Evolutionary conservation across 2,797 vertebrate genomes (phyloP).

Genomic region (Sebastes diploproa): DNA sequence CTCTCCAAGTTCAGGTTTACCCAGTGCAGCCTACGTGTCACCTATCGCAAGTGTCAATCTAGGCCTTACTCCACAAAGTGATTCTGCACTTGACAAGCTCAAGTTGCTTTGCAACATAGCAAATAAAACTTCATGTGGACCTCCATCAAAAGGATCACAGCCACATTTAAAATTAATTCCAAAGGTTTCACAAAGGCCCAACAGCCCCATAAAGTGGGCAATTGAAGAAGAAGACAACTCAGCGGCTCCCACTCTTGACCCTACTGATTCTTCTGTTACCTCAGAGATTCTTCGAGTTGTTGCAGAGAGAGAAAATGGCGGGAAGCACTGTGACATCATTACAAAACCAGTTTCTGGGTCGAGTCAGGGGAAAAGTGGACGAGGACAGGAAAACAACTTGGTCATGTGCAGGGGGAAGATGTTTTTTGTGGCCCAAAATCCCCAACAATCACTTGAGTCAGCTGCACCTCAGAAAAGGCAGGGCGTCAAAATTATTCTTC

Average conservation of each 20-base stretch:
- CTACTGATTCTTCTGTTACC: conserved; percentile 14
- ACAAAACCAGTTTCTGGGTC: not conserved
- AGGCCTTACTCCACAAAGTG: not conserved
- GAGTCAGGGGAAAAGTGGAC: conserved; percentile 6
- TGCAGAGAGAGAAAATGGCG: conserved; percentile 35
- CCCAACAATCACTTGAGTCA: not conserved
- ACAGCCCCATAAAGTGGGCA: conserved; percentile 76
- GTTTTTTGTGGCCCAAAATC: conserved; percentile 71
- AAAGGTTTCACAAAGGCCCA: conserved; percentile 49
- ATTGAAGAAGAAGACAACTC: conserved; percentile 61
- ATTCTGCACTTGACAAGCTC: not conserved
- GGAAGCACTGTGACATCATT: not conserved
- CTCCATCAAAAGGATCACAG: not conserved
- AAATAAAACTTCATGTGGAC: not conserved
- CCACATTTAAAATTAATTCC: conserved; percentile 46
- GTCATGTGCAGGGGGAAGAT: conserved; percentile 77
- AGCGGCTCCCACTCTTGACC: conserved; percentile 18
- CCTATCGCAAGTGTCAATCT: conserved; percentile 58
- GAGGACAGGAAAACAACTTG: conserved; percentile 55
- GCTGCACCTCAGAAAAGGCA: not conserved
- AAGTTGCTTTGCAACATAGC: conserved; percentile 2
- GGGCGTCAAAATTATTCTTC: not conserved
- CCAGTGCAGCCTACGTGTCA: conserved; percentile 62
- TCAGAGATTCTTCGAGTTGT: conserved; percentile 47
- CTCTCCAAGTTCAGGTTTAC: conserved; percentile 5